A percentile compares a stretch with the other conserved stretches of the same genome.
phyloP scores from a whole-genome alignment of 53 echinoderm and acorn worm genomes.

The Actinopyga echinites region DNA sequence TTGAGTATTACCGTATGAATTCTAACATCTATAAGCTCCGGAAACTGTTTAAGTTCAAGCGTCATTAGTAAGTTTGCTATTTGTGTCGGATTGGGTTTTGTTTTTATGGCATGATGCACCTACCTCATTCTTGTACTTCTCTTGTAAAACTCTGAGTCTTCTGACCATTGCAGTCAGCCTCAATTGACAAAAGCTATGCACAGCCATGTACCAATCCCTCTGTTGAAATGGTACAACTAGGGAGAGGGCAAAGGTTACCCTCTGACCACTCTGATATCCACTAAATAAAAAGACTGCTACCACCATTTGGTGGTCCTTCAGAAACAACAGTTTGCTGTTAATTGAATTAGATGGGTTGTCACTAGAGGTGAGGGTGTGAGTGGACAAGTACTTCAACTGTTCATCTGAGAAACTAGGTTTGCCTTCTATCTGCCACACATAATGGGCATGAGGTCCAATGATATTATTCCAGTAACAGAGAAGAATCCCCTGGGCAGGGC shows the following conservation, averaged over 20 bases:
- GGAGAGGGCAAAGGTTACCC: conserved; percentile 85
- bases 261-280: conserved; percentile 69
- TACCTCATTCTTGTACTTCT: conserved; percentile 80
- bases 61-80: neutral
- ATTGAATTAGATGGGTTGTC: conserved; percentile 66
- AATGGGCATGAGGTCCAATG: conserved; percentile 86
- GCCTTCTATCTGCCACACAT: conserved; percentile 79
- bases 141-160: conserved; percentile 77
- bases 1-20: too few relatives aligned
- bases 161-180: conserved; percentile 77
- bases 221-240: conserved; percentile 75
- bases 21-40: too few relatives aligned
- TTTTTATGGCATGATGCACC: neutral
- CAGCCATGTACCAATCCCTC: conserved; percentile 79
- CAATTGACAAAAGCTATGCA: conserved; percentile 78
- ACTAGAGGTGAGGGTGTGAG: conserved; percentile 86
- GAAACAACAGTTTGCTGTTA: conserved; percentile 78
- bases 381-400: conserved; percentile 71
- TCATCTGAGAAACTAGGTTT: conserved; percentile 65
- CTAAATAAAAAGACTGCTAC: conserved; percentile 80
- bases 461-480: conserved; percentile 96
- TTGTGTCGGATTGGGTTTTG: neutral
- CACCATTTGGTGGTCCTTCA: conserved; percentile 73
- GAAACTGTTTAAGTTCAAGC: neutral
- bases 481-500: conserved; percentile 77